Percentiles rank a stretch among this genome's conserved stretches.
Conservation (phyloP, 2,888 invertebrate species). For the Latrodectus elegans region DNA sequence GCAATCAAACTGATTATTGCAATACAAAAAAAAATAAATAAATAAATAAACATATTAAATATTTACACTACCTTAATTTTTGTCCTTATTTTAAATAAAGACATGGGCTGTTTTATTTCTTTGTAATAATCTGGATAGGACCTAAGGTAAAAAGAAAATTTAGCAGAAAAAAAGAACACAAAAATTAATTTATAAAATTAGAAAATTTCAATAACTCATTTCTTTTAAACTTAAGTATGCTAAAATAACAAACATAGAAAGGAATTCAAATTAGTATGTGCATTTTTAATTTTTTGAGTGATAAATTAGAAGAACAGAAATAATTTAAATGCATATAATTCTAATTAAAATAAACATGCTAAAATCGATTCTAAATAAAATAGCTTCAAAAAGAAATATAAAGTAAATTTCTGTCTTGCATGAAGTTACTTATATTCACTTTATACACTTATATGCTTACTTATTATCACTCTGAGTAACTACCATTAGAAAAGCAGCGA, state of each 20-base stretch:
- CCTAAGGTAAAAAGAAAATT: conserved; percentile 75
- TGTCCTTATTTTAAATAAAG: conserved; percentile 87
- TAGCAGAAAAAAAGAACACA: not conserved
- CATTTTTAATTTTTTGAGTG: not conserved
- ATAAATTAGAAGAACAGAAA: not conserved
- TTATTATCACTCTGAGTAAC: too few relatives aligned
- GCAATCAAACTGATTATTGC: too few relatives aligned
- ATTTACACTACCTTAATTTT: conserved; percentile 75
- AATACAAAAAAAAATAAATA: too few relatives aligned
- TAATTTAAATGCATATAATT: not conserved
- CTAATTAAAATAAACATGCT: too few relatives aligned
- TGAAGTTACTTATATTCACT: too few relatives aligned
- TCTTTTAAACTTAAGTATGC: too few relatives aligned
- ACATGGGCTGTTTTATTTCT: conserved; percentile 96
- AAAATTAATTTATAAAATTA: not conserved
- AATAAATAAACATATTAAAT: not conserved
- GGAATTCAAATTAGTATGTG: not conserved
- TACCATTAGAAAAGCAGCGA: too few relatives aligned
- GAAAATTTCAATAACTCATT: not conserved
- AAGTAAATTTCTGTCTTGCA: too few relatives aligned
- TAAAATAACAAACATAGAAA: not conserved
- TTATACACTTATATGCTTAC: too few relatives aligned
- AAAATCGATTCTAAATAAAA: too few relatives aligned
- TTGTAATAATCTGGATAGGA: conserved; percentile 98
- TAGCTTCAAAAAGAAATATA: too few relatives aligned